Evolutionary conservation across 2,888 invertebrate genomes (phyloP).

Genomic region (Julus scandinavius): DNA sequence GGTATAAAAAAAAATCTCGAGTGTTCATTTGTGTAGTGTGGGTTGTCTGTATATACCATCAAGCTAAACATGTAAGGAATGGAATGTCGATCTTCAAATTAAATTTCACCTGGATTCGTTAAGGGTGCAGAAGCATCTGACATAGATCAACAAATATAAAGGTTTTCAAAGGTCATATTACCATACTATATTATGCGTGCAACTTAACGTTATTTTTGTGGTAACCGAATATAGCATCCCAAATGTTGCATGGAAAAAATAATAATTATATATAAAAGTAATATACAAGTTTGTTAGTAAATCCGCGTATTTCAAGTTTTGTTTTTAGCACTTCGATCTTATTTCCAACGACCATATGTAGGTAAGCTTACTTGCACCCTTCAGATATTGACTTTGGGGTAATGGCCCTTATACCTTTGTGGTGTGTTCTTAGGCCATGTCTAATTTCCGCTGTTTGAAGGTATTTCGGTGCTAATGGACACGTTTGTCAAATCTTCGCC

Average conservation of each 20-base stretch:
- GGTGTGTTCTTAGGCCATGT: not conserved
- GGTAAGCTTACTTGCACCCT: not conserved
- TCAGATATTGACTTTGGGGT: constrained; percentile 10
- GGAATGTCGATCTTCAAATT: not conserved
- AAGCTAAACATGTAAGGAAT: not conserved
- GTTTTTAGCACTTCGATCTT: not conserved
- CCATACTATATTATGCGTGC: no score
- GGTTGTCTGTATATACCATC: not conserved
- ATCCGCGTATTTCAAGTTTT: not conserved
- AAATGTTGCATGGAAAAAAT: no score
- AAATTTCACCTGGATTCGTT: not conserved
- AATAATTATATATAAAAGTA: not conserved
- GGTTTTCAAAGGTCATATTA: no score
- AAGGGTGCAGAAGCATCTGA: no score
- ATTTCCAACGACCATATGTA: not conserved
- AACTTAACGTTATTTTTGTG: no score
- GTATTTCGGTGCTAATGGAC: constrained; percentile 7
- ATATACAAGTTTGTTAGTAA: not conserved
- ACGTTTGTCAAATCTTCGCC: not conserved
- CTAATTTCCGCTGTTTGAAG: not conserved
- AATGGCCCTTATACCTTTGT: not conserved
- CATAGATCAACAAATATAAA: no score
- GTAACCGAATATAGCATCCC: no score
- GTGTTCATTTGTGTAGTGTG: not conserved
- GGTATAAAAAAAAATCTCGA: not conserved